A percentile compares a stretch with the other conserved stretches of the same genome.
Evolutionary conservation across 2,797 vertebrate species (phyloP).

Genomic region (Neostethus bicornis): DNA sequence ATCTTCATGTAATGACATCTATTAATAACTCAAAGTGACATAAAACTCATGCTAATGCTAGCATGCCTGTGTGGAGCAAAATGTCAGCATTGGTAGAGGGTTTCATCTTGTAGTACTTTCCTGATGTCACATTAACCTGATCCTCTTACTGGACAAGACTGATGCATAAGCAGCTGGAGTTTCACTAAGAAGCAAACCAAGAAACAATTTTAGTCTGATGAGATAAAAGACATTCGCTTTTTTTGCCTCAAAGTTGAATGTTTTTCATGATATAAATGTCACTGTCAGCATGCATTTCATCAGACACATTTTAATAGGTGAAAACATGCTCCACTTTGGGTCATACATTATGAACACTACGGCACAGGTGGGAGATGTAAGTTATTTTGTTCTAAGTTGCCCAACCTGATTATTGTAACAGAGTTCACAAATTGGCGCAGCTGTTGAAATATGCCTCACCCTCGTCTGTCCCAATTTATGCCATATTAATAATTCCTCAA

Average conservation of each 20-base stretch:
- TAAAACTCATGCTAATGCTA: conserved; percentile 49
- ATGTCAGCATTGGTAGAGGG: conserved; percentile 63
- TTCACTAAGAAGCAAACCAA: conserved; percentile 29
- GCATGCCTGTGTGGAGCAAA: conserved; percentile 46
- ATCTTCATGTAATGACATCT: conserved; percentile 60
- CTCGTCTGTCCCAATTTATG: conserved; percentile 15
- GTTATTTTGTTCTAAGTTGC: conserved; percentile 10
- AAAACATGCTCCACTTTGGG: conserved; percentile 19
- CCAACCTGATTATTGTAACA: conserved; percentile 10
- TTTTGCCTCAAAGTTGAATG: conserved; percentile 5
- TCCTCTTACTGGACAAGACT: conserved; percentile 46
- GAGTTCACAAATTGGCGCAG: conserved; percentile 31
- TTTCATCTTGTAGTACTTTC: conserved; percentile 70
- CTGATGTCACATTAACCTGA: conserved; percentile 65
- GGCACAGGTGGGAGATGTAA: conserved; percentile 1
- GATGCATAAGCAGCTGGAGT: conserved; percentile 35
- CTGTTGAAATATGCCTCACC: conserved; percentile 33
- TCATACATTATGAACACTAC: conserved; percentile 16
- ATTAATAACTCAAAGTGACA: conserved; percentile 65
- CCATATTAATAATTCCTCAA: conserved; percentile 18
- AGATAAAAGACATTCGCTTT: neutral
- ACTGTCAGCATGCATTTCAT: neutral
- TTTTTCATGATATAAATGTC: too few relatives aligned
- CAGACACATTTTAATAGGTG: conserved; percentile 14
- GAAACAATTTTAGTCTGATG: conserved; percentile 4